Base-by-base conservation (phyloP, 1,140 invertebrate species). In the Drosophila tsacasi region DNA sequence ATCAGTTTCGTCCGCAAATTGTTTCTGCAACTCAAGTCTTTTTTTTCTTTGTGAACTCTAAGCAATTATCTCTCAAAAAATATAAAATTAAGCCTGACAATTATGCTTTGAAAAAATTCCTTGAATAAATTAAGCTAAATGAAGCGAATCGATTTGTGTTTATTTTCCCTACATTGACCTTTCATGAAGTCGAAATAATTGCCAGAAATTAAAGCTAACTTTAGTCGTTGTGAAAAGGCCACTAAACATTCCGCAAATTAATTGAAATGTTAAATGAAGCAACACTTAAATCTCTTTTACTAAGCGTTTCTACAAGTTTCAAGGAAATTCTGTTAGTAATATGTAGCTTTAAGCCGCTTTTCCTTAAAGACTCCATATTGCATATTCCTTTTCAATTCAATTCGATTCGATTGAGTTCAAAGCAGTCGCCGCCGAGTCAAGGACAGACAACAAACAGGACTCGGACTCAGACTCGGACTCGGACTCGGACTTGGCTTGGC, bases 1-100 rank as follows among this genome's bases (percentile, higher is more conserved):
- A 89, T 83, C 83, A 78, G 72, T 72, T 85, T 79, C 7, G 59
- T 35, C 54, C 64, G 27, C 64, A 83, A 80, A 80, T 80, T 82
- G 67, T 76, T 67, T 73, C 60, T 55, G 35, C 17, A 21, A 23
- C 25, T 15, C 19, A 17, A 32, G 15, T 12, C 13, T 39, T 9
- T 21, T 63, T n/a, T 40, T 13, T 35, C 32, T 35, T 35, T 35
- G 13, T 9, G 10, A 35, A 35, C 7, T 13, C 12, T 5, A 35
- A 35, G 32, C 35, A 65, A 40, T 65, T 65, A 55, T 55, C 19
- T n/a, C 30, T 8, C 2, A 3, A 3, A 7, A n/a, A 39, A 37
- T 55, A 23, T n/a, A 55, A 55, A 55, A 55, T 55, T 17, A 37
- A 55, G 5, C 8, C 19, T 5, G 2, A 13, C 42, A 44, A 44